A percentile compares a stretch with the other conserved stretches of the same genome.
Evolutionary conservation across 2,888 invertebrate species (phyloP).

Genomic region (Elgonia sp.): DNA sequence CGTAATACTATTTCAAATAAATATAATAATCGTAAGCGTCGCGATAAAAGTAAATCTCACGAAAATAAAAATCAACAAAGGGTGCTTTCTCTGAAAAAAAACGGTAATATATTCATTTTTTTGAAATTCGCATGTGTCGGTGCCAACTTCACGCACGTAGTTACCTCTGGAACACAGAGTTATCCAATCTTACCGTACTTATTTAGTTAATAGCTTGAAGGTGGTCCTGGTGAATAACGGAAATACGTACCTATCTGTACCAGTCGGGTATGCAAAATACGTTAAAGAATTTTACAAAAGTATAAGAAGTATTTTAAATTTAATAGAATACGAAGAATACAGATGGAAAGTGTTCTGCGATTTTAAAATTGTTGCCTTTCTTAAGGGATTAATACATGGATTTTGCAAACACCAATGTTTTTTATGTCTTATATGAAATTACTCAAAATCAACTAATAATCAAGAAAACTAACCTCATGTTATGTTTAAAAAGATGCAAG

Average conservation of each 20-base stretch:
- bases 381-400: no score
- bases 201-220: background rate
- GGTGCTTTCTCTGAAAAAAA: no score
- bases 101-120: no score
- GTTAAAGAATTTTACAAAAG: conserved; percentile 20
- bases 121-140: background rate
- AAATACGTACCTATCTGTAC: conserved; percentile 14
- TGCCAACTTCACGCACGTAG: background rate
- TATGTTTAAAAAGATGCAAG: no score
- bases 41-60: no score
- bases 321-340: conserved; percentile 1
- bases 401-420: no score
- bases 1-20: no score
- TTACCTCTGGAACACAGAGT: no score
- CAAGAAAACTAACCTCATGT: no score
- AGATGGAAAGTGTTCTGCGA: conserved; percentile 33
- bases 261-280: background rate
- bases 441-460: no score
- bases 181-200: background rate
- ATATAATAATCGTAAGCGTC: background rate
- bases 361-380: conserved; percentile 10
- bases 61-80: background rate
- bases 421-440: no score
- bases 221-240: background rate
- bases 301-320: background rate